phyloP scores from a whole-genome alignment of 2,888 invertebrate species.

The Dryobota labecula region DNA sequence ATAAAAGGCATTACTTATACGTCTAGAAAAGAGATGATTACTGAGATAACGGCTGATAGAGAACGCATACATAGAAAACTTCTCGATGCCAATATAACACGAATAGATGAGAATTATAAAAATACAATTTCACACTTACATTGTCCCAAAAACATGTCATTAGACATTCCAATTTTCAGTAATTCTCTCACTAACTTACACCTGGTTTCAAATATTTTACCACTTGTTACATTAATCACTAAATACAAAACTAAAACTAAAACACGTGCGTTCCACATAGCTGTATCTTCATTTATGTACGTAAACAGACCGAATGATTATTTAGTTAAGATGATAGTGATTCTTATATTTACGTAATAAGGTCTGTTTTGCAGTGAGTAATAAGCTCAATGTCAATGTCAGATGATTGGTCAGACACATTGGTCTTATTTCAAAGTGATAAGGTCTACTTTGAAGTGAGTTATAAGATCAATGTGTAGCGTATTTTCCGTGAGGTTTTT shows the following conservation, averaged over 20 bases:
- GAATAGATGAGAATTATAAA: neutral
- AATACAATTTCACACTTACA: slow-evolving; percentile 74
- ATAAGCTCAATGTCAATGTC: slow-evolving; percentile 76
- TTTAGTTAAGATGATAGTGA: slow-evolving; percentile 17
- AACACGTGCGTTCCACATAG: slow-evolving; percentile 78
- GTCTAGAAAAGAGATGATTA: neutral
- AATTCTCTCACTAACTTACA: slow-evolving; percentile 83
- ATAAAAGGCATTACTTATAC: too few relatives aligned
- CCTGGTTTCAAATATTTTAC: slow-evolving; percentile 79
- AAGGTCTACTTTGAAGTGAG: slow-evolving; percentile 28
- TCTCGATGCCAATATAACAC: neutral
- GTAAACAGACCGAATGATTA: slow-evolving; percentile 27
- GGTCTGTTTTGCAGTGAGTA: slow-evolving; percentile 22
- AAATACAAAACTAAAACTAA: slow-evolving; percentile 63
- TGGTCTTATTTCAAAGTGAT: neutral
- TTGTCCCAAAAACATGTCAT: slow-evolving; percentile 81
- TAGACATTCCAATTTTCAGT: slow-evolving; percentile 76
- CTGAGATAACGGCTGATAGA: neutral
- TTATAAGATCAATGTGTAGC: slow-evolving; percentile 65
- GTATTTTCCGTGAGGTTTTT: slow-evolving; percentile 53
- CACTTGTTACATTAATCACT: slow-evolving; percentile 58
- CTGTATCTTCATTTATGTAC: slow-evolving; percentile 64
- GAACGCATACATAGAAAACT: neutral
- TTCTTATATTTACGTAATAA: slow-evolving; percentile 9
- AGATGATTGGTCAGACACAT: slow-evolving; percentile 54